Evolutionary conservation across 1,140 invertebrate genomes (phyloP).

Genomic region (Tetragonula clypearis): DNA sequence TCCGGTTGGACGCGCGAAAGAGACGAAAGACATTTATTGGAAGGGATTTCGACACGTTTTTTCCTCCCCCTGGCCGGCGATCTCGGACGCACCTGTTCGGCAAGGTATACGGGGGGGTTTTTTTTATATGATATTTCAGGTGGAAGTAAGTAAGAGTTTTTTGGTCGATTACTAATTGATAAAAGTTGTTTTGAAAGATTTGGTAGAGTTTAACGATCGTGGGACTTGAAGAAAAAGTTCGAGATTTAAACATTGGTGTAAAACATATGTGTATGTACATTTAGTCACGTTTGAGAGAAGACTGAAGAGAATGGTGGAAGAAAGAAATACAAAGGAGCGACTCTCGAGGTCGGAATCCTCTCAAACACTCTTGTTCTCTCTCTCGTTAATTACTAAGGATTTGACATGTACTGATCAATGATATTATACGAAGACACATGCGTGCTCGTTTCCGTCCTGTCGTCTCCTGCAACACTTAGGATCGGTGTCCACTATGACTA

Average conservation of each 20-base stretch:
- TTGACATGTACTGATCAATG: slow-evolving; percentile 10
- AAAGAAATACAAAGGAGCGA: background rate
- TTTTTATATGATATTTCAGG: background rate
- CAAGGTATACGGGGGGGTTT: background rate
- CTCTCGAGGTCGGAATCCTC: background rate
- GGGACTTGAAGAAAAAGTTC: no score
- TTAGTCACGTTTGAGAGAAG: no score
- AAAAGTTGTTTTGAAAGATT: no score
- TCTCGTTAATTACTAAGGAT: background rate
- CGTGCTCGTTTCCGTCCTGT: slow-evolving; percentile 48
- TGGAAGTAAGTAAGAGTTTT: background rate
- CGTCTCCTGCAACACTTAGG: slow-evolving; percentile 21
- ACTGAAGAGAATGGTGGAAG: no score
- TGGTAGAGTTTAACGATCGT: no score
- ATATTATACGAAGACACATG: slow-evolving; percentile 40
- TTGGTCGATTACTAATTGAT: no score
- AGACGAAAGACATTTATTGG: background rate
- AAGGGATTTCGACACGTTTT: background rate
- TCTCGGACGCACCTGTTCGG: background rate
- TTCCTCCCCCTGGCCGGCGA: background rate
- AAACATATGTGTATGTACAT: no score
- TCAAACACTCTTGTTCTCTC: background rate
- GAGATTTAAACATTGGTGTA: no score
- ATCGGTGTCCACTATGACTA: slow-evolving; percentile 39
- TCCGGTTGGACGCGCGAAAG: background rate